Evolutionary conservation across 2,888 invertebrate genomes (phyloP), one percentile per base, ranked within the genome.

Genomic region (Aproaerema taeniolella): DNA sequence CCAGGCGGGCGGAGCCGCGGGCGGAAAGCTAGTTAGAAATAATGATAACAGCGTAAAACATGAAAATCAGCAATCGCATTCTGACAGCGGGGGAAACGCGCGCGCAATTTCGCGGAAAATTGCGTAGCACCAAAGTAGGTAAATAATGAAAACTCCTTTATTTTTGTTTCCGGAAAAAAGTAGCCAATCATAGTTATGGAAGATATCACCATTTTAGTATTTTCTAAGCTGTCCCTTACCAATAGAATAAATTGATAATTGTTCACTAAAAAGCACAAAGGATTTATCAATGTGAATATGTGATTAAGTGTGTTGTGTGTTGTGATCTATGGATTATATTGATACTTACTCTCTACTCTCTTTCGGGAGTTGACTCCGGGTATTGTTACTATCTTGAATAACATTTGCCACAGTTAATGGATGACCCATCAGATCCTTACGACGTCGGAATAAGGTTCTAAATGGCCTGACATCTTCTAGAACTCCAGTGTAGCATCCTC

Each of bases 341-440:
- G 20, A 20, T 20, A 46, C 76, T 73, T 45, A 81, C 82, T 69
- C 33, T 42, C 71, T 53, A 42, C 78, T 68, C 38, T 82, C 77
- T 28, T 53, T 55, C 0, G 65, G 58, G 14, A 82, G 41, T 49
- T 79, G 76, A 11, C 69, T 60, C 14, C 43, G 47, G 0, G 77
- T 66, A 0, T 54, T 52, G 42, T 82, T 82, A 37, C 71, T 79
- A 34, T 82, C 78, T 38, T 75, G 74, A 25, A 83, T 67, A 1
- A 75, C 77, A 26, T 74, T 73, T n/a, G 74, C 56, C 69, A 81
- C 76, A 1, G 67, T 75, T 3, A 83, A 43, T 0, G 67, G 50
- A 39, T 75, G 69, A 0, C 77, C 69, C 64, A 61, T 70, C 6
- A 80, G 45, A 45, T 83, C 58, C n/a, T 55, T 50, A 1, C 82